Base-by-base conservation (phyloP, 2,888 invertebrate genomes). In the Zaprionus bogoriensis region DNA sequence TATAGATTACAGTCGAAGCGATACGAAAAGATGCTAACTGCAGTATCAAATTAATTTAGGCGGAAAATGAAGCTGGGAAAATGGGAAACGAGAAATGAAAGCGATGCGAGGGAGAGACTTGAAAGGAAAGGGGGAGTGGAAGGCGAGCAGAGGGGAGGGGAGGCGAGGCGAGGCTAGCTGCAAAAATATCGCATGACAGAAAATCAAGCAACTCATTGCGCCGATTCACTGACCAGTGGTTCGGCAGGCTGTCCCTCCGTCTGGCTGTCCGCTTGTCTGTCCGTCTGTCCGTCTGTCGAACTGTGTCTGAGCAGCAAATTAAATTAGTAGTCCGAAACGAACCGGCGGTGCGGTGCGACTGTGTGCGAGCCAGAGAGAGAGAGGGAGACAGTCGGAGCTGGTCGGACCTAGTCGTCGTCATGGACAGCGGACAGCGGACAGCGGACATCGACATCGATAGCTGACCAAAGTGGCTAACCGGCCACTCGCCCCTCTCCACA, bases 171-270 rank as follows among this genome's bases (percentile, higher is more conserved):
- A 12, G 12, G 32, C 27, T 38, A 47, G 54, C 23, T 46, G 39
- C 60, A 87, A 71, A 66, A 81, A 74, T 81, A 81, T 81, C 81
- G 87, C 85, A 81, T 81, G 69, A 81, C 81, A 59, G 59, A 67
- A 64, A 81, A 87, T 84, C 87, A 74, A 83, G 77, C 69, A 78
- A 78, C 86, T 81, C 74, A 80, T 77, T 64, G 53, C 64, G 50
- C 67, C 61, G 65, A 77, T 61, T 81, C 75, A 81, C 66, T 77
- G 81, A 62, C 64, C 73, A 64, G 47, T 27, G 32, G 6, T n/a
- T n/a, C n/a, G n/a, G n/a, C n/a, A n/a, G n/a, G n/a, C 17, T 41
- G 36, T 30, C 36, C 9, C 25, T 38, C 39, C 3, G 25, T 25
- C 32, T n/a, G 9, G 38, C 64, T 32, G 12, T 41, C 39, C 32